Base-by-base conservation (phyloP, 2,113 vertebrate species). In the Camelus dromedarius region DNA sequence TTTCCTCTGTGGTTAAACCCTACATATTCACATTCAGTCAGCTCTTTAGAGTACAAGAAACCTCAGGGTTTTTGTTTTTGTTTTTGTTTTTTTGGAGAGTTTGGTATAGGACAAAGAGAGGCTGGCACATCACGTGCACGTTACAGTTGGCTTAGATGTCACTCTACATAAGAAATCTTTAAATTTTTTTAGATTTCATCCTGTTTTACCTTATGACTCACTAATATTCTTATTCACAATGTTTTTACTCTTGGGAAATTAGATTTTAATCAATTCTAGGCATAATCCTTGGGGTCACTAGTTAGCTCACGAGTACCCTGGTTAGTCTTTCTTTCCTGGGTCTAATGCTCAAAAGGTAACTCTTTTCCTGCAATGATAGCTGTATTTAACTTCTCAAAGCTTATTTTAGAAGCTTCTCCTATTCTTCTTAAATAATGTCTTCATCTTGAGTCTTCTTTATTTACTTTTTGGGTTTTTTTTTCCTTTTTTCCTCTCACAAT, bases 401-500 rank as follows among this genome's bases (percentile, higher is more conserved):
- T 83, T 89, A 79, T 87, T 93, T 96, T 77, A 87, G 86, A 89
- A 89, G 32, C 30, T 89, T 70, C 48, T 83, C 22, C 89, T 18
- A 75, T 60, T 95, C 11, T 75, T 93, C 58, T 88, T 38, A 92
- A 64, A 26, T 83, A 75, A 48, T 35, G 91, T 79, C 62, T 86
- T 89, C 32, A 82, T 89, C 12, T 85, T 46, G 12, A 86, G 70
- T 84, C 19, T 90, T 83, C 22, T 94, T 87, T 84, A 69, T 69
- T 88, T 69, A 64, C 10, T 81, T 86, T 30, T 75, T 35, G 30
- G 46, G 38, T 42, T 42, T 42, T 42, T 42, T 42, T 42, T 42
- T 42, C 38, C 38, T 42, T 38, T 50, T 92, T 54, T 60, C n/a
- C 32, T 77, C 28, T 73, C 9, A 46, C 30, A 72, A 38, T 91